Evolutionary conservation across 1,140 invertebrate genomes (phyloP).

Genomic region (Andricus grossulariae): DNA sequence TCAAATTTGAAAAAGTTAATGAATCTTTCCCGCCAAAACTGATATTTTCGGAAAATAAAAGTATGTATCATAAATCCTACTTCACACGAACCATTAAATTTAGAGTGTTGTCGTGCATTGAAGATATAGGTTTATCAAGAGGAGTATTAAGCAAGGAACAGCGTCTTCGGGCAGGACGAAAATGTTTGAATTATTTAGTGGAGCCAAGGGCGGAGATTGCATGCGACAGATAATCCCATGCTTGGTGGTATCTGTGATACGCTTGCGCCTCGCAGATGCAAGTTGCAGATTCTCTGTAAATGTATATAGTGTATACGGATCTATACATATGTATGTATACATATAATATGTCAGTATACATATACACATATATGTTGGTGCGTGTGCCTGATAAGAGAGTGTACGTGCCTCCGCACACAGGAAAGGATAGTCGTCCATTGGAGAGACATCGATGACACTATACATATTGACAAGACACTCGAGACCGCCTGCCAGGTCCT

Average conservation of each 20-base stretch:
- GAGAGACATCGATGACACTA: slow-evolving; percentile 74
- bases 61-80: too few species aligned
- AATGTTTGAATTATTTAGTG: slow-evolving; percentile 29
- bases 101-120: too few species aligned
- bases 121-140: too few species aligned
- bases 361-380: not conserved
- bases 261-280: slow-evolving; percentile 21
- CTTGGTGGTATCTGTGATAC: slow-evolving; percentile 7
- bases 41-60: too few species aligned
- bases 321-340: not conserved
- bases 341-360: not conserved
- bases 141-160: not conserved
- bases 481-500: slow-evolving; percentile 50
- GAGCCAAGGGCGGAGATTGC: slow-evolving; percentile 24
- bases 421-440: slow-evolving; percentile 59
- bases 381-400: slow-evolving; percentile 37
- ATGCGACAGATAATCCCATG: slow-evolving; percentile 29
- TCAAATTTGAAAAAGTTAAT: too few species aligned
- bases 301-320: not conserved
- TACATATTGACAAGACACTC: slow-evolving; percentile 74
- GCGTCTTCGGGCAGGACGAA: slow-evolving; percentile 19
- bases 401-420: slow-evolving; percentile 44
- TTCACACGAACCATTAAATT: too few species aligned
- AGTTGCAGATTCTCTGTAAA: not conserved
- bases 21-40: too few species aligned